Percentiles rank a stretch among this genome's conserved stretches.
phyloP scores from a whole-genome alignment of 2,888 invertebrate genomes.

The Colostygia pectinataria region DNA sequence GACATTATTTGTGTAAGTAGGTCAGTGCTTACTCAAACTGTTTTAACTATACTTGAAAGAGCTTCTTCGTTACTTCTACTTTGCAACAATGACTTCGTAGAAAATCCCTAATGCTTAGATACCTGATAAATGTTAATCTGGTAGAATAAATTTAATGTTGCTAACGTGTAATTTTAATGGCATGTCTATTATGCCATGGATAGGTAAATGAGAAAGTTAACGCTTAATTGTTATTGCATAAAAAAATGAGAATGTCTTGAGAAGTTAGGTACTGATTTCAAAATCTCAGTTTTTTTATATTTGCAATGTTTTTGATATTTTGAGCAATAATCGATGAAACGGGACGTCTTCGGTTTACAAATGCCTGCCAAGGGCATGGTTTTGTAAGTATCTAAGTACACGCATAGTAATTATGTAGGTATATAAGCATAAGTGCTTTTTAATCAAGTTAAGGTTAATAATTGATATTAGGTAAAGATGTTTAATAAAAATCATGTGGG shows the following conservation, averaged over 20 bases:
- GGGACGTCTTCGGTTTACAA: too few species aligned
- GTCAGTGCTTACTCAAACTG: too few species aligned
- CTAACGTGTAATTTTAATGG: conserved; percentile 25
- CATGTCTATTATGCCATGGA: conserved; percentile 10
- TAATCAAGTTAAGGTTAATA: too few species aligned
- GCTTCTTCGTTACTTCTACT: conserved; percentile 6
- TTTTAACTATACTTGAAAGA: conserved; percentile 4
- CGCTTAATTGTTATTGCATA: conserved; percentile 11
- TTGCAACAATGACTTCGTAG: conserved; percentile 6
- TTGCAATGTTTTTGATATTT: not conserved
- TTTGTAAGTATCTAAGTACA: too few species aligned
- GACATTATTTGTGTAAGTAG: too few species aligned
- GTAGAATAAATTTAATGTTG: conserved; percentile 18
- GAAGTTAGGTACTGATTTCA: not conserved
- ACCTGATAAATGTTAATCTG: conserved; percentile 13
- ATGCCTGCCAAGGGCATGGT: too few species aligned
- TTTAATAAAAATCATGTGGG: too few species aligned
- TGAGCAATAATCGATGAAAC: not conserved
- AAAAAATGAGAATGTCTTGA: not conserved
- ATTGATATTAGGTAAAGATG: too few species aligned
- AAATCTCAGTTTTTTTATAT: not conserved
- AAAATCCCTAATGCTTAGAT: conserved; percentile 6
- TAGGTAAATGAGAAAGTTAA: conserved; percentile 24
- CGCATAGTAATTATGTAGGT: too few species aligned
- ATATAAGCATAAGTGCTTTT: too few species aligned